These are phyloP conservation scores for Tupaia chinensis DNA, from an alignment of 2,113 vertebrate species.

Conservation along the genomic window DNA sequence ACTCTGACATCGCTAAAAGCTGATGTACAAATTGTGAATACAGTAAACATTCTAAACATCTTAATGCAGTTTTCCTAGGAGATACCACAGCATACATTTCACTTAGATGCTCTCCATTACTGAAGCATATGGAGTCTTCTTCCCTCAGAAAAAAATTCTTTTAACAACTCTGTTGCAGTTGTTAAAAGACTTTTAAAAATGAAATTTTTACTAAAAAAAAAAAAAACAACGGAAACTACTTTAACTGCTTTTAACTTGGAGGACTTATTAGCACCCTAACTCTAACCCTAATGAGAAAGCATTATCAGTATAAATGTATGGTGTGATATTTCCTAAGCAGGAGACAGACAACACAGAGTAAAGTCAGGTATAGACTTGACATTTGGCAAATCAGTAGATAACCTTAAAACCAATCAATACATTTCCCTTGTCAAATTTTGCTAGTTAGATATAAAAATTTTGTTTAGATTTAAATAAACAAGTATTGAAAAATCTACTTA, in stretches of 20 bases:
- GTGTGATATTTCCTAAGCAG: conserved; percentile 36
- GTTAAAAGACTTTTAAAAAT: conserved; percentile 56
- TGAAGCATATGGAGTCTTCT: conserved; percentile 40
- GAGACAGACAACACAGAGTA: conserved; percentile 3
- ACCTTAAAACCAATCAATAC: conserved; percentile 47
- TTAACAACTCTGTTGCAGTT: conserved; percentile 24
- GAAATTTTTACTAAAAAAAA: neutral
- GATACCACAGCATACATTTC: neutral
- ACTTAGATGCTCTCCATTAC: neutral
- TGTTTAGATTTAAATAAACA: conserved; percentile 47
- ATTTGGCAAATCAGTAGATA: conserved; percentile 68
- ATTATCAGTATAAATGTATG: conserved; percentile 46
- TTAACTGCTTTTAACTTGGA: neutral
- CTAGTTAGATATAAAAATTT: conserved; percentile 19
- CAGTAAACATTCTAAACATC: conserved; percentile 36
- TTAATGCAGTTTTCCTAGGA: conserved; percentile 28
- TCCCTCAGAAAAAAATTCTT: conserved; percentile 25
- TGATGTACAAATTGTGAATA: conserved; percentile 37
- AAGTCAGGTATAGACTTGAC: neutral
- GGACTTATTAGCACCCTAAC: neutral
- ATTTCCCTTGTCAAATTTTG: conserved; percentile 24
- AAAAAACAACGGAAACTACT: conserved; percentile 13
- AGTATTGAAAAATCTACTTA: conserved; percentile 47
- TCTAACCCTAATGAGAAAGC: neutral
- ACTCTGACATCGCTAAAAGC: neutral